Percentiles rank a stretch among this genome's conserved stretches.
phyloP scores from a whole-genome alignment of 2,113 vertebrate species.

The Corydoras maculifer region DNA sequence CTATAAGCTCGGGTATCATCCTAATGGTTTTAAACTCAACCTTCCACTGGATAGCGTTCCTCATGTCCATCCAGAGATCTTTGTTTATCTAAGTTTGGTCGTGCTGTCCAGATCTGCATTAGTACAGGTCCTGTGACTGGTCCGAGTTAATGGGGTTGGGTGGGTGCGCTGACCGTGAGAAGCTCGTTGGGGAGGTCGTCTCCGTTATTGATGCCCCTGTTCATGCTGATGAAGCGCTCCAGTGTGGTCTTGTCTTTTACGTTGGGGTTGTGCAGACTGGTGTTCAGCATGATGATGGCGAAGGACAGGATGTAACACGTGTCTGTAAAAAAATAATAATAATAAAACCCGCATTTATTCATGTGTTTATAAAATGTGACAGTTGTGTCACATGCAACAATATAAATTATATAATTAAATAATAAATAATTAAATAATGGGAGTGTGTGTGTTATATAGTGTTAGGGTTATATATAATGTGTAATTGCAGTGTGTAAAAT shows the following conservation, averaged over 20 bases:
- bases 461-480: too few relatives aligned
- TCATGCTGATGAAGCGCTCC: constrained; percentile 88
- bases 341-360: background rate
- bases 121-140: background rate
- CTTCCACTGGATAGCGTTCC: too few relatives aligned
- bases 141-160: background rate
- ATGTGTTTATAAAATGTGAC: background rate
- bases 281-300: constrained; percentile 96
- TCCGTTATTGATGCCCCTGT: constrained; percentile 85
- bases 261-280: constrained; percentile 92
- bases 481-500: too few relatives aligned
- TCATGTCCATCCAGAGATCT: too few relatives aligned
- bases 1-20: too few relatives aligned
- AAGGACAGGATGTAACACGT: constrained; percentile 95
- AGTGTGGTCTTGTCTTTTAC: constrained; percentile 87
- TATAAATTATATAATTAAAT: too few relatives aligned
- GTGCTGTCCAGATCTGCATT: too few relatives aligned
- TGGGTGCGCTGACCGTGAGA: constrained; percentile 70
- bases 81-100: too few relatives aligned
- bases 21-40: too few relatives aligned
- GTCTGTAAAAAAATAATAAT: constrained; percentile 64
- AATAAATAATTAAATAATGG: too few relatives aligned
- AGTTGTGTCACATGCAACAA: background rate
- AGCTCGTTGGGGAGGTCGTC: constrained; percentile 76
- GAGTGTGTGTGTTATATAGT: too few relatives aligned